These are phyloP conservation scores for Bradysia coprophila DNA, from an alignment of 1,140 invertebrate species.

Conservation along the genomic window DNA sequence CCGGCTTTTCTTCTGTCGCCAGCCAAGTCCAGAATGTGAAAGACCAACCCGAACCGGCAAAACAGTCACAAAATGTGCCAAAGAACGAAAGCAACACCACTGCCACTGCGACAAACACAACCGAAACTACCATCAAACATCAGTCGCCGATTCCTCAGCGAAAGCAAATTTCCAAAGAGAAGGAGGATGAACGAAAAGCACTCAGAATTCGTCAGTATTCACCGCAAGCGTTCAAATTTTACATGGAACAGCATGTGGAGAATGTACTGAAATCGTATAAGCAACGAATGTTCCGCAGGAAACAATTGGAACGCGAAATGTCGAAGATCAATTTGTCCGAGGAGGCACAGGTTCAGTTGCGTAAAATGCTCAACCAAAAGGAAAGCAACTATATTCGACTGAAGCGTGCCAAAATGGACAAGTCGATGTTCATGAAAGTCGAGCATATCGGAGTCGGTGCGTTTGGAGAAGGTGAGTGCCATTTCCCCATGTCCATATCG, in stretches of 20 bases:
- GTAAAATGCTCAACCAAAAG: conserved; percentile 93
- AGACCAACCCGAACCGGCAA: too few relatives aligned
- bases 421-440: conserved; percentile 90
- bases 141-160: conserved; percentile 89
- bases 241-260: conserved; percentile 98
- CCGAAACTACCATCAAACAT: too few relatives aligned
- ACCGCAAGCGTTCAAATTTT: conserved; percentile 97
- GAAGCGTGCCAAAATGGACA: conserved; percentile 97
- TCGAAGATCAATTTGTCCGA: conserved; percentile 72
- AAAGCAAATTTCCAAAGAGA: conserved; percentile 80
- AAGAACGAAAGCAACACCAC: conserved; percentile 29
- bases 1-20: too few relatives aligned
- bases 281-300: conserved; percentile 67
- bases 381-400: conserved; percentile 95
- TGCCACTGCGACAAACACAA: too few relatives aligned
- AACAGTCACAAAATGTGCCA: too few relatives aligned
- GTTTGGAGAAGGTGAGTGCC: conserved; percentile 97
- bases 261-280: conserved; percentile 93
- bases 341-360: conserved; percentile 82
- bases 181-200: conserved; percentile 79
- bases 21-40: too few relatives aligned
- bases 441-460: conserved; percentile 92
- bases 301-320: conserved; percentile 94
- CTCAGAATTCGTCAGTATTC: conserved; percentile 81
- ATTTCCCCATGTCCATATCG: too few relatives aligned